These are phyloP conservation scores for Phataginus tetradactyla DNA, from an alignment of 2,797 vertebrate species.

Conservation along the genomic window DNA sequence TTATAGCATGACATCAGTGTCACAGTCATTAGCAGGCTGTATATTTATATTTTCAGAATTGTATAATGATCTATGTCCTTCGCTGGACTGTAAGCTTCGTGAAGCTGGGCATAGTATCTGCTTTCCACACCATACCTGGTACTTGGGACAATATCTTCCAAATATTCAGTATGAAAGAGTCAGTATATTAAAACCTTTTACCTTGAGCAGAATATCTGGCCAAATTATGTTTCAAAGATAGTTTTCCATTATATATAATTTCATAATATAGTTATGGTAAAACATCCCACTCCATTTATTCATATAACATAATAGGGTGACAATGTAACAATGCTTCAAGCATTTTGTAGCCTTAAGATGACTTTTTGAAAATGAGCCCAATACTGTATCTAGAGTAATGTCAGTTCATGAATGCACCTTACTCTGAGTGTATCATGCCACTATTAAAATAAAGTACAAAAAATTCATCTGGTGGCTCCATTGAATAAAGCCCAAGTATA, in stretches of 20 bases:
- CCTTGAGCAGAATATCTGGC: neutral
- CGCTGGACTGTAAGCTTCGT: neutral
- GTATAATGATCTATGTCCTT: neutral
- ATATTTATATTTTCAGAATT: neutral
- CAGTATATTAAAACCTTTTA: neutral
- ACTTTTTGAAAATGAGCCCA: slow-evolving; percentile 28
- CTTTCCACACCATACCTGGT: neutral
- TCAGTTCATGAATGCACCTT: neutral
- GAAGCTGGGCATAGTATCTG: neutral
- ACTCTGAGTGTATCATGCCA: neutral
- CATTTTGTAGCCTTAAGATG: neutral
- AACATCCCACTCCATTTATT: neutral
- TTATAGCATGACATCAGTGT: neutral
- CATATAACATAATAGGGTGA: neutral
- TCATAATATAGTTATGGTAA: neutral
- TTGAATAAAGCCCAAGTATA: neutral
- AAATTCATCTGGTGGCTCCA: neutral
- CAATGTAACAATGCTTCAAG: neutral
- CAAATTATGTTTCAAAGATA: slow-evolving; percentile 4
- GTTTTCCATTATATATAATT: neutral
- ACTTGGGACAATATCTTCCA: neutral
- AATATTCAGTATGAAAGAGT: neutral
- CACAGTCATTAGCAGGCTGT: neutral
- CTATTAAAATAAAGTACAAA: neutral
- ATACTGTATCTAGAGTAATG: neutral